Base-by-base conservation (phyloP, 2,888 invertebrate species). In the Platynereis dumerilii region DNA sequence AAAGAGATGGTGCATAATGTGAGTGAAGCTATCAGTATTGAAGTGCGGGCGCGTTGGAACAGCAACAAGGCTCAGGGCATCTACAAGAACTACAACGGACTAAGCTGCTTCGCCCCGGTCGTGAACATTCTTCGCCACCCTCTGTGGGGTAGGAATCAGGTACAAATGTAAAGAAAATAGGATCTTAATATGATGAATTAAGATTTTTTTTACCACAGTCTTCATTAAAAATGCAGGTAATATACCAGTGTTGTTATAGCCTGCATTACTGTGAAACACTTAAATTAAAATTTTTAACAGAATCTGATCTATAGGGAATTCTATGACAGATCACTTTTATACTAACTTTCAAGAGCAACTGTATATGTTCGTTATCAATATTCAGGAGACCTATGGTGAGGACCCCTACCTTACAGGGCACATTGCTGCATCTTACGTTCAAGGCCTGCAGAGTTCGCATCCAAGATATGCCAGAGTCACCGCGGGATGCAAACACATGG, bases 361-460 rank as follows among this genome's bases (percentile, higher is more conserved):
- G n/a, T n/a, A n/a, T n/a, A n/a, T n/a, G n/a, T n/a, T n/a, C n/a
- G n/a, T n/a, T n/a, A n/a, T n/a, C n/a, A n/a, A n/a, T n/a, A n/a
- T n/a, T n/a, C 61, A 81, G 81, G 82, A 82, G 68, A 82, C 82
- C 0, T 82, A 82, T 65, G 82, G 82, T 22, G 83, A 83, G 65
- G 81, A 82, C 65, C 82, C 83, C 0, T 79, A 72, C 66, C 69
- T 83, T 55, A 75, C 73, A 53, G 81, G 82, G 15, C 66, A 69
- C 2, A 68, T 77, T 64, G 78, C 78, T 5, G 53, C 62, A 17
- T 63, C 69, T n/a, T 83, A 74, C 74, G 81, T 83, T 0, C 63
- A 63, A 20, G 81, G 82, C 48, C 69, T 82, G n/a, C 81, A 82
- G 68, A 81, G 81, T 15, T 60, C 74, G 29, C 69, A 81, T 57